phyloP scores from a whole-genome alignment of 2,113 vertebrate species.

The Recurvirostra avosetta region DNA sequence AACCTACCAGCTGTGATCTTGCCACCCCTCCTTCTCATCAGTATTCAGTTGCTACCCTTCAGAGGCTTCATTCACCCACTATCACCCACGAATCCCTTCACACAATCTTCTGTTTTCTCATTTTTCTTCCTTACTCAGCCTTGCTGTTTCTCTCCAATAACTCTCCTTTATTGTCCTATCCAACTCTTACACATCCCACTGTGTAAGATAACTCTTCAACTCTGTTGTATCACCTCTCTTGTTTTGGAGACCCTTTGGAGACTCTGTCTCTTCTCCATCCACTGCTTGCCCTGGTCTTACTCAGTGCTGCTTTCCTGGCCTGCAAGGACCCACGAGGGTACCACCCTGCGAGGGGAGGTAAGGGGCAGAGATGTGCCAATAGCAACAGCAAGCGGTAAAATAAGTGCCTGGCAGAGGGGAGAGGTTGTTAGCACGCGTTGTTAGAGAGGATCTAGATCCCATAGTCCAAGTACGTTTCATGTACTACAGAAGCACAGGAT shows the following conservation, averaged over 20 bases:
- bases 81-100: not conserved
- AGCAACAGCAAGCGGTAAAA: not conserved
- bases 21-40: not conserved
- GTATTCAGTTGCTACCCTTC: not conserved
- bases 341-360: not conserved
- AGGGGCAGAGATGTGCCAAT: not conserved
- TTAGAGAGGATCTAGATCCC: not conserved
- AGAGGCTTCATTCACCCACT: not conserved
- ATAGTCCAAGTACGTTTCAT: fast-evolving
- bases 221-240: not conserved
- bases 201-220: not conserved
- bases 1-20: not conserved
- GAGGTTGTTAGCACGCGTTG: not conserved
- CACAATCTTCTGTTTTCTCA: not conserved
- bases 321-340: not conserved
- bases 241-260: not conserved
- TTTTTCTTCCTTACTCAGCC: not conserved
- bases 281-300: not conserved
- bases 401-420: not conserved
- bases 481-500: not conserved
- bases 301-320: not conserved
- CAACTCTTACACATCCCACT: not conserved
- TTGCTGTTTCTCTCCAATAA: not conserved
- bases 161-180: not conserved
- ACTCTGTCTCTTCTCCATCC: not conserved